Percentiles rank a stretch among this genome's conserved stretches.
These are phyloP conservation scores for Chascanopsetta lugubris DNA, from an alignment of 2,113 vertebrate genomes.

Conservation along the genomic window DNA sequence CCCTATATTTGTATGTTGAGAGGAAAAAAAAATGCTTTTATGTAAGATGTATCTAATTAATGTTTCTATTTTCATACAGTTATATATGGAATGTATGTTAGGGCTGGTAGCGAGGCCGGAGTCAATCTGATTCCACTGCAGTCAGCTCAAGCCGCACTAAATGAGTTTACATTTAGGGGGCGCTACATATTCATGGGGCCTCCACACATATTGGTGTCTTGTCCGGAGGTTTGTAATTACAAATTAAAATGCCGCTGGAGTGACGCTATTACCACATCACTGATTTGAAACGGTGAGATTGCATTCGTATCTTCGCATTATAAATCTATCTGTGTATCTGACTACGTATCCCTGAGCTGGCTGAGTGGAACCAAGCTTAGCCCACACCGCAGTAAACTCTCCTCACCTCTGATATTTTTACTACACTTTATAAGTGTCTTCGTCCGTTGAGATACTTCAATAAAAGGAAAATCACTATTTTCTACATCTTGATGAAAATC, in stretches of 20 bases:
- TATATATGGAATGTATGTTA: constrained; percentile 73
- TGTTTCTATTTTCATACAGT: constrained; percentile 79
- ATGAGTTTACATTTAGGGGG: constrained; percentile 37
- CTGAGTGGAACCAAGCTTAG: constrained; percentile 56
- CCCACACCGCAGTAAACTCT: constrained; percentile 58
- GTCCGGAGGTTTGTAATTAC: constrained; percentile 52
- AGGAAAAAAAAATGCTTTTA: constrained; percentile 67
- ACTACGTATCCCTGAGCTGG: constrained; percentile 43
- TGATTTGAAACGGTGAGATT: constrained; percentile 6
- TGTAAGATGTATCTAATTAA: constrained; percentile 67
- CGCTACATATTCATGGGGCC: constrained; percentile 46
- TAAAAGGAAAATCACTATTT: constrained; percentile 73
- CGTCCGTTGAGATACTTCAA: constrained; percentile 74
- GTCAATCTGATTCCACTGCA: constrained; percentile 59
- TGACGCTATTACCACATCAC: constrained; percentile 24
- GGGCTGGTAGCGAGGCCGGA: constrained; percentile 64
- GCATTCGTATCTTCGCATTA: not conserved
- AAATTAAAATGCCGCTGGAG: constrained; percentile 21
- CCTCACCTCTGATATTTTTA: constrained; percentile 72
- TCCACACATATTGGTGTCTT: constrained; percentile 41
- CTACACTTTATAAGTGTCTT: constrained; percentile 81
- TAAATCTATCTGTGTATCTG: not conserved
- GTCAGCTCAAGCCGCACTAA: constrained; percentile 51
- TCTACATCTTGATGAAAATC: constrained; percentile 63
- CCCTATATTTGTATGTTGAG: constrained; percentile 65